Conservation (phyloP, 92 coral and sea anemone genomes). For the Chrysogorgia sp. region DNA sequence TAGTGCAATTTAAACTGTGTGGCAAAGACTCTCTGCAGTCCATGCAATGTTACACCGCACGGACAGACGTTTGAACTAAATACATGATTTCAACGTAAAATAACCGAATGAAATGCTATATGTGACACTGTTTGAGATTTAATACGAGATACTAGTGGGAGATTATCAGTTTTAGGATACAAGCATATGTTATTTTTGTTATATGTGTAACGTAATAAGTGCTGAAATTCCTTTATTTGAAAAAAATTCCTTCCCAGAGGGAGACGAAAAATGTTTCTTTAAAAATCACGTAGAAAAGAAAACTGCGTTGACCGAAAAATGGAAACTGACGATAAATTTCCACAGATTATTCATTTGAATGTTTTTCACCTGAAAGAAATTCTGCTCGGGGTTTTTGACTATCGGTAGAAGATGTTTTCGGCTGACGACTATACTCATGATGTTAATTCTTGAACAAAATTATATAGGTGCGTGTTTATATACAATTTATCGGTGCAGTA, state of each 20-base stretch:
- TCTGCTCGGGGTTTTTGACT: background rate
- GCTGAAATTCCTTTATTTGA: background rate
- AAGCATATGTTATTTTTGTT: background rate
- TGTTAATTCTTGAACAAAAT: too few relatives aligned
- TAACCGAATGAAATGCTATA: too few relatives aligned
- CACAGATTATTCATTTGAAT: background rate
- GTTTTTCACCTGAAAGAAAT: background rate
- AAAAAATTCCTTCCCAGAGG: conserved; percentile 4
- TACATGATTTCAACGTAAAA: too few relatives aligned
- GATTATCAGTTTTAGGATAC: background rate
- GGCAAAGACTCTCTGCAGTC: background rate
- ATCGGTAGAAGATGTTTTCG: background rate
- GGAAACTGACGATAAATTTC: background rate
- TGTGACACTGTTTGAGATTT: too few relatives aligned
- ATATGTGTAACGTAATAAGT: background rate
- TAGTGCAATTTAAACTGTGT: background rate
- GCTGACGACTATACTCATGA: too few relatives aligned
- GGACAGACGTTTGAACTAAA: too few relatives aligned
- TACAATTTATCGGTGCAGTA: too few relatives aligned
- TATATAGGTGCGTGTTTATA: too few relatives aligned
- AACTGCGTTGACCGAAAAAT: background rate
- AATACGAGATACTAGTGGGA: too few relatives aligned
- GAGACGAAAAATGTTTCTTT: background rate
- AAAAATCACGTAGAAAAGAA: background rate
- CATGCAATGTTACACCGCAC: too few relatives aligned